These are phyloP conservation scores for Mesoligia furuncula DNA, from an alignment of 2,888 invertebrate genomes.

Conservation along the genomic window DNA sequence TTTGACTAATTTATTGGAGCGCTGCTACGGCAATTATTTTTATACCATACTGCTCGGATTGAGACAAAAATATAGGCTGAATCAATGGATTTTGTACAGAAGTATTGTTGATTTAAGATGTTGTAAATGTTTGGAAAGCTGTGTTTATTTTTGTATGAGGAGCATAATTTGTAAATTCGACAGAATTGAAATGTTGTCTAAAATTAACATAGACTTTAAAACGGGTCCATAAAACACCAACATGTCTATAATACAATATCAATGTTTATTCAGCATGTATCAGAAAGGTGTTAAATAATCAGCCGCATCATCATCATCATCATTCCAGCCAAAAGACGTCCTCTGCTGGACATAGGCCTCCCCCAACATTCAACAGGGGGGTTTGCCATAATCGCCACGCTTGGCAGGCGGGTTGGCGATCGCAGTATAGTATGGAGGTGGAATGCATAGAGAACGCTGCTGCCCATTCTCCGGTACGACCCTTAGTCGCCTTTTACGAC, in stretches of 20 bases:
- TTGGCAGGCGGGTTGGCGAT: too few species aligned
- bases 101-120: background rate
- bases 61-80: background rate
- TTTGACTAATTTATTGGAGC: constrained; percentile 40
- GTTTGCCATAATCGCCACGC: too few species aligned
- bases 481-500: too few species aligned
- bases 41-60: background rate
- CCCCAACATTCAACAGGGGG: too few species aligned
- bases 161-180: background rate
- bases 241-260: background rate
- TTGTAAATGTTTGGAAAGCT: background rate
- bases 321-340: too few species aligned
- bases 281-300: too few species aligned
- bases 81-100: background rate
- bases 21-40: constrained; percentile 31
- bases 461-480: too few species aligned
- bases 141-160: background rate
- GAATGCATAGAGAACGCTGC: too few species aligned
- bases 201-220: background rate
- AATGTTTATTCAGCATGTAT: too few species aligned
- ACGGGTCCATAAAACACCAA: background rate
- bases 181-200: background rate
- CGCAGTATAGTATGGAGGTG: too few species aligned
- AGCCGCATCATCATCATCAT: too few species aligned
- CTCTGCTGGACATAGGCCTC: too few species aligned